phyloP scores from a whole-genome alignment of 2,113 vertebrate genomes.

The Myotis lucifugus region DNA sequence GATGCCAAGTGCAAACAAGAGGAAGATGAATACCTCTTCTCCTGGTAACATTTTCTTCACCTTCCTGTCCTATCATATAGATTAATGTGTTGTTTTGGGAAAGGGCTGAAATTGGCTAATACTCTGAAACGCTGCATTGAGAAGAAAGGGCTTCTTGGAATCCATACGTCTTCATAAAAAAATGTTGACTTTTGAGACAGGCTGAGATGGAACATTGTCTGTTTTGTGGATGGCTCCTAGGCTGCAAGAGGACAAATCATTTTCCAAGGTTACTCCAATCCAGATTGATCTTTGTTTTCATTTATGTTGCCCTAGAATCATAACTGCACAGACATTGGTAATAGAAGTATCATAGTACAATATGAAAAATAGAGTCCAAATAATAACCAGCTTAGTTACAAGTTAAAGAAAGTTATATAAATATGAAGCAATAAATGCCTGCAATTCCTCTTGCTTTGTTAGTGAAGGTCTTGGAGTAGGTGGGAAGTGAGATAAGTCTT shows the following conservation, averaged over 20 bases:
- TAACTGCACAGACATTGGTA: neutral
- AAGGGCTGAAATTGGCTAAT: constrained; percentile 56
- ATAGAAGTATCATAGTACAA: neutral
- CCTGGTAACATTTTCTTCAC: constrained; percentile 54
- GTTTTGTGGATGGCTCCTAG: neutral
- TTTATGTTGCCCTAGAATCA: constrained; percentile 1
- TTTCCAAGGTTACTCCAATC: neutral
- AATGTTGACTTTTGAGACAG: constrained; percentile 20
- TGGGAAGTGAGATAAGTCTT: neutral
- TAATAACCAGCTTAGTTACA: neutral
- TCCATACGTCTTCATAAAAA: constrained; percentile 56
- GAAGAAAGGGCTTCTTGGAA: constrained; percentile 52
- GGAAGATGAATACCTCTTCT: constrained; percentile 57
- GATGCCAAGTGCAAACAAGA: constrained; percentile 58
- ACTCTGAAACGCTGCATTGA: constrained; percentile 12
- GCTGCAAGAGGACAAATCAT: neutral
- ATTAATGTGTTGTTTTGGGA: constrained; percentile 66
- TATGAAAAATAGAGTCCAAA: neutral
- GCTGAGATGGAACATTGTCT: neutral
- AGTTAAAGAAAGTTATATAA: neutral
- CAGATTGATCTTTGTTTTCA: neutral
- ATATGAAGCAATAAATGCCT: neutral
- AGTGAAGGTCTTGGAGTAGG: neutral
- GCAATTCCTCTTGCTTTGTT: neutral
- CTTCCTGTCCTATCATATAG: constrained; percentile 49